Conservation (phyloP, 1,140 invertebrate genomes). For the Orchestia grillus region DNA sequence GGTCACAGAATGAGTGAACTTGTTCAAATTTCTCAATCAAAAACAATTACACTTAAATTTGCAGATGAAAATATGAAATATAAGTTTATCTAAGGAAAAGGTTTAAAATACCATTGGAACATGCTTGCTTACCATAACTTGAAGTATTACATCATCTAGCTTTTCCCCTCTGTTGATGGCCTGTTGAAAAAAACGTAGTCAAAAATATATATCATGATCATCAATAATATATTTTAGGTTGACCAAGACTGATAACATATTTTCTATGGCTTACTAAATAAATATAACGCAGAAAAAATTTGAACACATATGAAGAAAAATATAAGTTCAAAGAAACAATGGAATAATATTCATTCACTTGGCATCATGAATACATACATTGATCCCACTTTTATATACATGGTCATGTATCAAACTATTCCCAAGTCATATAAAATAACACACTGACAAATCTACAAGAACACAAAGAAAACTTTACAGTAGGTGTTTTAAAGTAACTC, state of each 20-base stretch:
- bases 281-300: background rate
- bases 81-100: too few species aligned
- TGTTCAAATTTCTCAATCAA: too few species aligned
- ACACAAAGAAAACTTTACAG: too few species aligned
- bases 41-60: too few species aligned
- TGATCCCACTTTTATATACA: background rate
- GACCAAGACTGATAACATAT: background rate
- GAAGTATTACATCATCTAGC: constrained; percentile 27
- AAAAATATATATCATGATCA: background rate
- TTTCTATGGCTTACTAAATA: background rate
- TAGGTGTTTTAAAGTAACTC: too few species aligned
- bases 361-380: background rate
- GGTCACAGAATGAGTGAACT: background rate
- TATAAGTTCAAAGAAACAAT: background rate
- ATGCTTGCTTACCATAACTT: constrained; percentile 31
- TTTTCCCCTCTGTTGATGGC: constrained; percentile 49
- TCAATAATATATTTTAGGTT: background rate
- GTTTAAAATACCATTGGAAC: too few species aligned
- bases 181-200: background rate
- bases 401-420: background rate
- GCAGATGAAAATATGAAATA: too few species aligned
- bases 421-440: background rate
- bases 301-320: background rate
- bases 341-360: too few species aligned
- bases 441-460: too few species aligned